Conservation (phyloP, 1,140 invertebrate genomes). For the Colletes latitarsis region DNA sequence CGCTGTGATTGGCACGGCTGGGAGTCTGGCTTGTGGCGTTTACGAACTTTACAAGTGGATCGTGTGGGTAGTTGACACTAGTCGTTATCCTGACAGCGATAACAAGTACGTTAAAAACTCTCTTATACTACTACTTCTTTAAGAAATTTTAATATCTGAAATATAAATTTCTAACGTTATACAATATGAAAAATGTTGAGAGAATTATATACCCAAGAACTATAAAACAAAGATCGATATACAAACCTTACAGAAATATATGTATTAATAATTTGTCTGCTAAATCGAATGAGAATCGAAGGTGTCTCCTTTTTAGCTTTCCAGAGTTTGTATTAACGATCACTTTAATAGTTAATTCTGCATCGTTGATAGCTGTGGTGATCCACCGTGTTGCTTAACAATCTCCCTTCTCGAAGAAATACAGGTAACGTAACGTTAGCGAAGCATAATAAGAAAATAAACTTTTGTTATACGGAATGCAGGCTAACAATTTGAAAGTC, state of each 20-base stretch:
- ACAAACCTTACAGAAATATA: too few species aligned
- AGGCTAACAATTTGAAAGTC: neutral
- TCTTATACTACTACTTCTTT: too few species aligned
- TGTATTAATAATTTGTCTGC: too few species aligned
- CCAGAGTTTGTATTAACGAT: constrained; percentile 8
- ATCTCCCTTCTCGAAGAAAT: neutral
- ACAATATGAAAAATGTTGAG: too few species aligned
- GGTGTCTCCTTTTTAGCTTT: neutral
- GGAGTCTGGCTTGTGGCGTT: constrained; percentile 36
- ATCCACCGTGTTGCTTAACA: neutral
- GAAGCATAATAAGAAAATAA: neutral
- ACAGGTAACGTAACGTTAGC: neutral
- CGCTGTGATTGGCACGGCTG: constrained; percentile 26
- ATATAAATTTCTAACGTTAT: too few species aligned
- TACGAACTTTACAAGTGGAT: constrained; percentile 47
- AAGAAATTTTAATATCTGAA: too few species aligned
- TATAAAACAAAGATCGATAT: too few species aligned
- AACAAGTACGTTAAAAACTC: constrained; percentile 19
- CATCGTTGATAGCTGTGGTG: neutral
- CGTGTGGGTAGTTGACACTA: constrained; percentile 13
- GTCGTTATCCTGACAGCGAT: neutral
- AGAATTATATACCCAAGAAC: too few species aligned
- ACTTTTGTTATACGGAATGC: neutral
- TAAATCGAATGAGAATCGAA: too few species aligned
- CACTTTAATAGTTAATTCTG: neutral